Evolutionary conservation across 2,797 vertebrate genomes (phyloP), one percentile per base, ranked within the genome.

Genomic region (Crenuchus spilurus): DNA sequence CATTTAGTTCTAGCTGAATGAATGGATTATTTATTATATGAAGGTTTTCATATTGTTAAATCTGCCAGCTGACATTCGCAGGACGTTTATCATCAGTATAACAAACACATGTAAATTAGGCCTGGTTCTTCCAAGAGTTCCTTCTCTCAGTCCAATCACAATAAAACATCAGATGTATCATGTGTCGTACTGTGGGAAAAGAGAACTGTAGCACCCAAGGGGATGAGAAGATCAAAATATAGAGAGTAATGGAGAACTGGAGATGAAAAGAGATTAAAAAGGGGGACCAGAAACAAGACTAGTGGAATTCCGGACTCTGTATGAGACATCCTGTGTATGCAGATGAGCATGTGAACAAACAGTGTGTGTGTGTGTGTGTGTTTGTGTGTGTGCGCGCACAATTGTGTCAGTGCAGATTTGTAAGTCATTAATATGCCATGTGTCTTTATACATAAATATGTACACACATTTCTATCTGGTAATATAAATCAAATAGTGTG

Each of bases 261-360:
- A 26, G 64, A 78, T 80, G 51, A 82, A 80, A 70, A 76, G 75
- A 74, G 30, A n/a, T n/a, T 33, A 26, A 37, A 51, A 48, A 37
- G 70, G 51, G 55, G 41, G 2, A 7, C 44, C 73, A 64, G 49
- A 16, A 80, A 75, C 52, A 65, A 41, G 63, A 60, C 77, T 55
- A 33, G 54, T 74, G 72, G 61, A 81, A 81, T 77, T 74, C 80
- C 65, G 9, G 77, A 69, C 77, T 79, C 79, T 13, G 55, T 79
- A 72, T 77, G 77, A 79, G 72, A 81, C 76, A 81, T 79, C 79
- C 78, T 83, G 81, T 79, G 67, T 78, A 76, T 83, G 78, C 30
- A 80, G 66, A 80, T 83, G 76, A 73, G 65, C 60, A 39, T 74
- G 70, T 71, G 46, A 72, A 67, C 26, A 51, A 24, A 33, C 44